These are phyloP conservation scores for Rhabdomys pumilio DNA, from an alignment of 2,797 vertebrate genomes.

Conservation along the genomic window DNA sequence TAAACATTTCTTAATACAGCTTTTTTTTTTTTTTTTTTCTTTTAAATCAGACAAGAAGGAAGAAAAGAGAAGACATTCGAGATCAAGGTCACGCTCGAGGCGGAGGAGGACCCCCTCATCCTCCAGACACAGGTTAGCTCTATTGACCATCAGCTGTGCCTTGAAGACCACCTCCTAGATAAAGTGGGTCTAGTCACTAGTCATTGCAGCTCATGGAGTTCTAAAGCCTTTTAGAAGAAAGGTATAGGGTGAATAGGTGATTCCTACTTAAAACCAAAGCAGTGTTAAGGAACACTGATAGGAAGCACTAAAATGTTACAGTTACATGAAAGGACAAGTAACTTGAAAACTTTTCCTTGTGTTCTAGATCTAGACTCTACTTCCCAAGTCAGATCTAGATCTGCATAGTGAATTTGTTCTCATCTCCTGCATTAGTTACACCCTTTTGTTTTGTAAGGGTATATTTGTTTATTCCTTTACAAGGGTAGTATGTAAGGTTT, in stretches of 20 bases:
- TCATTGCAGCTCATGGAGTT: not conserved
- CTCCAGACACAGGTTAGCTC: constrained; percentile 95
- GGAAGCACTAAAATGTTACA: not conserved
- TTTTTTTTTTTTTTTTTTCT: not conserved
- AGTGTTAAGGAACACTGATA: not conserved
- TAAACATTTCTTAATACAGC: not conserved
- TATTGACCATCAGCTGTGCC: not conserved
- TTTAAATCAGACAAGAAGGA: constrained; percentile 96
- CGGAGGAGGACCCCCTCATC: constrained; percentile 96
- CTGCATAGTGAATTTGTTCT: not conserved
- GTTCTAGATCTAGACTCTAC: not conserved
- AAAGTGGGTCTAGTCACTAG: not conserved
- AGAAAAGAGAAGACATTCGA: constrained; percentile 97
- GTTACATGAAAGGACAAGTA: not conserved
- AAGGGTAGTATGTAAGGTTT: not conserved
- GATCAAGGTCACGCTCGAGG: constrained; percentile 95
- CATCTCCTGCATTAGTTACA: not conserved
- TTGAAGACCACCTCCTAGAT: not conserved
- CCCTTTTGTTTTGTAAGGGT: not conserved
- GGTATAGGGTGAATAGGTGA: too few relatives aligned
- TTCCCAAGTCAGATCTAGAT: not conserved
- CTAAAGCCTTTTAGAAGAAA: not conserved
- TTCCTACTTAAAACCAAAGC: not conserved
- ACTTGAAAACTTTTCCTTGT: not conserved
- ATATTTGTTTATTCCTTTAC: too few relatives aligned